Evolutionary conservation across 2,797 vertebrate genomes (phyloP).

Genomic region (Helostoma temminkii): DNA sequence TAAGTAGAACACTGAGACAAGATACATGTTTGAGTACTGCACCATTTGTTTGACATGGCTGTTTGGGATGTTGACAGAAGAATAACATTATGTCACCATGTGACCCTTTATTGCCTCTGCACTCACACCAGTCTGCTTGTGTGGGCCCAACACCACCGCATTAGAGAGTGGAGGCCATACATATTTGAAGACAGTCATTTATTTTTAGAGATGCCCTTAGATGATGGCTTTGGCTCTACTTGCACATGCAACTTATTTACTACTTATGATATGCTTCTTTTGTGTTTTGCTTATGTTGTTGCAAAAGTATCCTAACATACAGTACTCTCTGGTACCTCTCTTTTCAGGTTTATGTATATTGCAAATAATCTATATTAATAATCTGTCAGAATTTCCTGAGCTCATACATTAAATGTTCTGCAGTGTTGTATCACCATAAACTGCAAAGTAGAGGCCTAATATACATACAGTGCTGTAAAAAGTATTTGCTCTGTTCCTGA

Average conservation of each 20-base stretch:
- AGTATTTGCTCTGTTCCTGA: too few species aligned
- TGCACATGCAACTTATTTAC: conserved; percentile 53
- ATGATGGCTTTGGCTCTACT: conserved; percentile 10
- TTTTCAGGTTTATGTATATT: neutral
- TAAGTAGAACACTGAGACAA: conserved; percentile 3
- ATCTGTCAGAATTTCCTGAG: too few species aligned
- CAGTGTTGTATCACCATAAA: too few species aligned
- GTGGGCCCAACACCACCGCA: conserved; percentile 37
- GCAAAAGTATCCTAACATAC: neutral
- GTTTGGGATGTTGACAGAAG: conserved; percentile 39
- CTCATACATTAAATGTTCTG: too few species aligned
- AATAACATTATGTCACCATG: conserved; percentile 26
- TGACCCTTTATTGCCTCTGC: conserved; percentile 41
- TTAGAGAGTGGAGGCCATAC: conserved; percentile 43
- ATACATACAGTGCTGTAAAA: neutral
- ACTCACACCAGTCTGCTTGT: conserved; percentile 5
- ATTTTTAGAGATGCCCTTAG: conserved; percentile 68
- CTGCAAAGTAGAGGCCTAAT: neutral
- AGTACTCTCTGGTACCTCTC: neutral
- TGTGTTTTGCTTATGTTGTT: neutral
- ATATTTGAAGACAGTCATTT: conserved; percentile 67
- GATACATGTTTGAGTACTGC: conserved; percentile 9
- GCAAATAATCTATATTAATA: neutral
- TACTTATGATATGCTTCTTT: neutral
- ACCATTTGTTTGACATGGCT: conserved; percentile 9